Percentiles rank a stretch among this genome's conserved stretches.
phyloP scores from a whole-genome alignment of 2,888 invertebrate species.

The Elegia similella region DNA sequence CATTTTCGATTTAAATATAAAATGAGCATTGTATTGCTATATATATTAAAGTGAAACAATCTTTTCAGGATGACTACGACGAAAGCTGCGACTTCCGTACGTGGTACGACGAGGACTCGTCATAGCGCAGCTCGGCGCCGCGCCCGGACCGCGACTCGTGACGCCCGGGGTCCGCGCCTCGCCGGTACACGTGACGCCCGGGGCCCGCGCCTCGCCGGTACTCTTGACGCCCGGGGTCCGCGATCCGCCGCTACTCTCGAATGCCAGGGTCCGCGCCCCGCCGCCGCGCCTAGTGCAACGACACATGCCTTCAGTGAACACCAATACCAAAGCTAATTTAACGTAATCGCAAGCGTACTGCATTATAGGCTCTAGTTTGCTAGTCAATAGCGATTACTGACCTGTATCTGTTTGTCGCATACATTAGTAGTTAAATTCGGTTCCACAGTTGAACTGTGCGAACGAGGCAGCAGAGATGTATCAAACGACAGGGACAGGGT shows the following conservation, averaged over 20 bases:
- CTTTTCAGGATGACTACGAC: constrained; percentile 69
- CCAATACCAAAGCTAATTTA: constrained; percentile 77
- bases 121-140: constrained; percentile 52
- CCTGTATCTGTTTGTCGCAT: neutral
- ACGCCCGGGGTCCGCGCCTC: constrained; percentile 31
- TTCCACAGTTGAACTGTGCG: too few relatives aligned
- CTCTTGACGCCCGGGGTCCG: constrained; percentile 25
- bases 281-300: constrained; percentile 30
- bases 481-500: neutral
- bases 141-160: constrained; percentile 25
- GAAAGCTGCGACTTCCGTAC: constrained; percentile 70
- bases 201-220: too few relatives aligned
- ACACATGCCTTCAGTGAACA: constrained; percentile 55
- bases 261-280: constrained; percentile 31
- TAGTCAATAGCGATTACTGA: neutral
- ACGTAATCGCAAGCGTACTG: constrained; percentile 52
- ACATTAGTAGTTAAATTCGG: neutral
- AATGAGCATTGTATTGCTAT: too few relatives aligned
- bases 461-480: neutral
- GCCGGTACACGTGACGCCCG: too few relatives aligned
- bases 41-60: neutral
- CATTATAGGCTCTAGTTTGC: constrained; percentile 30
- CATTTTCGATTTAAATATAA: too few relatives aligned
- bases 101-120: constrained; percentile 77
- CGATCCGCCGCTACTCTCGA: constrained; percentile 25